phyloP scores from a whole-genome alignment of 2,797 vertebrate species.

The Pipistrellus kuhlii region DNA sequence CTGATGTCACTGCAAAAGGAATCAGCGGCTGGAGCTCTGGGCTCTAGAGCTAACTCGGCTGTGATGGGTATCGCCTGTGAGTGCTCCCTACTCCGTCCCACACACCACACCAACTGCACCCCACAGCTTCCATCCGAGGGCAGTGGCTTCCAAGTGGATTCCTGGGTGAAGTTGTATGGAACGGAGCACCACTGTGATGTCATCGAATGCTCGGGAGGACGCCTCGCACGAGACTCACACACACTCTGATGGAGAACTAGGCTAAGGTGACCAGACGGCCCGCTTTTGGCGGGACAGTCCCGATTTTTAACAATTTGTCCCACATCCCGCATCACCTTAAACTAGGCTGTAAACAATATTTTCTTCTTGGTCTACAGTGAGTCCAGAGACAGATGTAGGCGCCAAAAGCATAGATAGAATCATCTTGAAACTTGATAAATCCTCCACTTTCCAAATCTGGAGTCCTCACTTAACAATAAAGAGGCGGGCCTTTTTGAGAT shows the following conservation, averaged over 20 bases:
- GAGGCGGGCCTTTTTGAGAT: neutral
- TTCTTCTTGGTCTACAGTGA: neutral
- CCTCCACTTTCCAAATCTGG: neutral
- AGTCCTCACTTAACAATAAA: neutral
- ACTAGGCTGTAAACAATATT: neutral
- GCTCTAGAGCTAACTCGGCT: neutral
- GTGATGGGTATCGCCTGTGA: neutral
- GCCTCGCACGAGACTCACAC: neutral
- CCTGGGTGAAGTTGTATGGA: accelerated
- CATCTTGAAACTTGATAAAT: neutral
- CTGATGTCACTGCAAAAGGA: neutral
- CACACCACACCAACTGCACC: neutral
- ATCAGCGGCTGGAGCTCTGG: neutral
- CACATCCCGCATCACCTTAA: too few species aligned
- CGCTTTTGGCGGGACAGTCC: too few species aligned
- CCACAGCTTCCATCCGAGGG: neutral
- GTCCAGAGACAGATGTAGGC: neutral
- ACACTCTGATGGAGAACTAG: neutral
- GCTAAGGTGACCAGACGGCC: too few species aligned
- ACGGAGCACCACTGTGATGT: accelerated
- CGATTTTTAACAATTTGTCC: too few species aligned
- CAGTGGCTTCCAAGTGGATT: neutral
- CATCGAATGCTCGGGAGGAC: neutral
- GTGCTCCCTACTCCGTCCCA: conserved; percentile 25
- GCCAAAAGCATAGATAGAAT: neutral